Evolutionary conservation across 30 jellyfish, hydroid and myxozoan species (phyloP).

Genomic region (Catostylus mosaicus): DNA sequence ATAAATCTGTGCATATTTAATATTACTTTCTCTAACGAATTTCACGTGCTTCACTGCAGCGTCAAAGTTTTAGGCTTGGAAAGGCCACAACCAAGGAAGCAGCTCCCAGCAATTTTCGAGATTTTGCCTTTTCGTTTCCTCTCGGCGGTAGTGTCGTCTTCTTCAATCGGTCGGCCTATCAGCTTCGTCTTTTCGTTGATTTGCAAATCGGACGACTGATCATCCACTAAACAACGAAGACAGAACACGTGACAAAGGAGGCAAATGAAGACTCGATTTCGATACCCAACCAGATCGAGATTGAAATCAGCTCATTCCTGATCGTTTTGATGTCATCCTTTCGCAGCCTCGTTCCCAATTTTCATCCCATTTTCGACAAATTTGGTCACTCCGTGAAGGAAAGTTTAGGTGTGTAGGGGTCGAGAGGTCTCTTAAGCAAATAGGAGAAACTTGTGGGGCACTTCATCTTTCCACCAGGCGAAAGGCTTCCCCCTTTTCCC

Average conservation of each 20-base stretch:
- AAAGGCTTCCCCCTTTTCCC: too few relatives aligned
- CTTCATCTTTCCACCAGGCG: too few relatives aligned
- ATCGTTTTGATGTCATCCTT: not conserved
- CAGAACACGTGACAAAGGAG: constrained; percentile 80
- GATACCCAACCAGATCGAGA: constrained; percentile 58
- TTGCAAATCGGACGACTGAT: constrained; percentile 46
- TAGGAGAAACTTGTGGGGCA: too few relatives aligned
- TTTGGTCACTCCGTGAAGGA: too few relatives aligned
- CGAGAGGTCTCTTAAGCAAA: too few relatives aligned
- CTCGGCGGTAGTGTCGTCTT: constrained; percentile 63
- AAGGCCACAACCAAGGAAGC: constrained; percentile 81
- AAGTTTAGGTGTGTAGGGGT: too few relatives aligned
- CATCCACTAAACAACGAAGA: constrained; percentile 81
- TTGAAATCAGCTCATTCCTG: constrained; percentile 69
- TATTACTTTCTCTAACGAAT: too few relatives aligned
- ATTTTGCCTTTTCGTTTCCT: constrained; percentile 71
- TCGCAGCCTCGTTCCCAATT: not conserved
- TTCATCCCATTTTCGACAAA: too few relatives aligned
- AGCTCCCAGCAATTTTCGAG: constrained; percentile 77
- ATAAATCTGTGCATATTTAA: too few relatives aligned
- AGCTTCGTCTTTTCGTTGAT: constrained; percentile 64
- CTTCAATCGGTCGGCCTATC: constrained; percentile 54
- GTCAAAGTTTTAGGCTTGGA: constrained; percentile 53
- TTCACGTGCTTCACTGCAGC: constrained; percentile 12
- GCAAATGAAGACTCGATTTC: constrained; percentile 19